Percentiles rank a stretch among this genome's conserved stretches.
phyloP scores from a whole-genome alignment of 2,888 invertebrate genomes.

The Choreutis nemorana region DNA sequence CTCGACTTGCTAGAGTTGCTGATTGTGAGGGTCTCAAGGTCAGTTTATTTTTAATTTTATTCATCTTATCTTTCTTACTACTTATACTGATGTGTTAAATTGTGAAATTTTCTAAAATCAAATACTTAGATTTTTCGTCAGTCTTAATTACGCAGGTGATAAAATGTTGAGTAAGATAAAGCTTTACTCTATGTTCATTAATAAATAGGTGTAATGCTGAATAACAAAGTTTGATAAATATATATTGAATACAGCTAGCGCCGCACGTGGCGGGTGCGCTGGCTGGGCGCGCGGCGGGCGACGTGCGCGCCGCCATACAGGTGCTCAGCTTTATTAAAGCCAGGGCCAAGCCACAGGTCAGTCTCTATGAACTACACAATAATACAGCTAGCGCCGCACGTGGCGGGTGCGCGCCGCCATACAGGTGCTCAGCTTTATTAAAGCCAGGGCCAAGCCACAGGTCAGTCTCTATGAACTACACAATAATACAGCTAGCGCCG shows the following conservation, averaged over 20 bases:
- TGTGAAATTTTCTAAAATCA: too few relatives aligned
- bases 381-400: conserved; percentile 68
- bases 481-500: conserved; percentile 74
- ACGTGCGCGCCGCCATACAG: conserved; percentile 91
- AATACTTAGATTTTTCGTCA: too few relatives aligned
- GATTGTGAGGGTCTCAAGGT: conserved; percentile 69
- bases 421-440: conserved; percentile 84
- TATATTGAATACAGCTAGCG: conserved; percentile 76
- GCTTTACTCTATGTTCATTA: too few relatives aligned
- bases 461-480: too few relatives aligned
- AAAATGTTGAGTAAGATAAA: too few relatives aligned
- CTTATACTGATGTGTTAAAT: too few relatives aligned
- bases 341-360: conserved; percentile 22
- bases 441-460: conserved; percentile 22
- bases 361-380: background rate
- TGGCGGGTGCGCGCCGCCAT: conserved; percentile 87
- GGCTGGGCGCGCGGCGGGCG: conserved; percentile 85
- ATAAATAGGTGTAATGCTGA: too few relatives aligned
- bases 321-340: conserved; percentile 79
- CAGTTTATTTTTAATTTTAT: too few relatives aligned
- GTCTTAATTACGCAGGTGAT: too few relatives aligned
- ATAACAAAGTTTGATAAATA: too few relatives aligned
- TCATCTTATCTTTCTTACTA: too few relatives aligned
- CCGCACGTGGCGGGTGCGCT: conserved; percentile 76
- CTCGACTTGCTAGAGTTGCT: conserved; percentile 74